Percentiles rank a stretch among this genome's conserved stretches.
Conservation (phyloP, 2,113 vertebrate species). For the Xyliphius kryptos region DNA sequence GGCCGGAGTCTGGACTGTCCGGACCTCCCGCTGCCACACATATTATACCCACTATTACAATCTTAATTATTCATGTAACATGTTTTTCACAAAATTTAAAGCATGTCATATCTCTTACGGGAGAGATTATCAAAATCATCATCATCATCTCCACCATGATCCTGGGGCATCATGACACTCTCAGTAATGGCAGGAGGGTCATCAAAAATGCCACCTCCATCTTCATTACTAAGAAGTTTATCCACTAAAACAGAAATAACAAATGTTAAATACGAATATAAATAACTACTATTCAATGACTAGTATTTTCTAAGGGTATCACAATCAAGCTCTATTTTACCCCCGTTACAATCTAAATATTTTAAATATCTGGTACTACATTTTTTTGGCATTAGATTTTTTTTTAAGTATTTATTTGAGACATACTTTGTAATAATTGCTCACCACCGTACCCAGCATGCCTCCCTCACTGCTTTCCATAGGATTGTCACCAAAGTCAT, state of each 20-base stretch:
- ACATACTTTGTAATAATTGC: background rate
- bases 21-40: slow-evolving; percentile 65
- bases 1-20: slow-evolving; percentile 92
- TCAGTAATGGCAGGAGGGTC: slow-evolving; percentile 90
- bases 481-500: slow-evolving; percentile 83
- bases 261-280: background rate
- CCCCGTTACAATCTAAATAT: too few relatives aligned
- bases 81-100: too few relatives aligned
- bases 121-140: slow-evolving; percentile 94
- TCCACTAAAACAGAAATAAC: slow-evolving; percentile 71
- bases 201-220: slow-evolving; percentile 93
- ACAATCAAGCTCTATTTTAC: background rate
- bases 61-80: background rate
- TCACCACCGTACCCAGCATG: slow-evolving; percentile 76
- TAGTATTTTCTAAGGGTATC: too few relatives aligned
- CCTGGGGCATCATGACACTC: slow-evolving; percentile 88
- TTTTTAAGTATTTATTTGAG: too few relatives aligned
- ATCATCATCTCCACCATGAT: slow-evolving; percentile 80
- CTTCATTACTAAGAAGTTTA: slow-evolving; percentile 89
- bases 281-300: too few relatives aligned
- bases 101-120: slow-evolving; percentile 68
- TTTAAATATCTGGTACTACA: too few relatives aligned
- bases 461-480: slow-evolving; percentile 90
- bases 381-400: too few relatives aligned
- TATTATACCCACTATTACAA: background rate